Conservation (phyloP, 2,797 vertebrate species). For the Lophura swinhoii region DNA sequence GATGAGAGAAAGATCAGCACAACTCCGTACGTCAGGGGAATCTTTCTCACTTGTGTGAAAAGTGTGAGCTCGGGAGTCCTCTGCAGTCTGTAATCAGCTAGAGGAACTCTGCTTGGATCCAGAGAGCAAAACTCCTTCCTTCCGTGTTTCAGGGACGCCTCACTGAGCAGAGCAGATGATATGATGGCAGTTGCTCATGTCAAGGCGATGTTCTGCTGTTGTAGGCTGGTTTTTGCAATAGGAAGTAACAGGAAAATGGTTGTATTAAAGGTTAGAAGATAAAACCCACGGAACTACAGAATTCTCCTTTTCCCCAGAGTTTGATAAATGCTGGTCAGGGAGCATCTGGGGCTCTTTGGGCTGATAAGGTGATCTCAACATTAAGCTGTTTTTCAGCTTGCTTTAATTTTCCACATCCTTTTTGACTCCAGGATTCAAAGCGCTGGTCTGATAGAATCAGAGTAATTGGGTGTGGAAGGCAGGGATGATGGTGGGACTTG, state of each 20-base stretch:
- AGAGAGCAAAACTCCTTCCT: neutral
- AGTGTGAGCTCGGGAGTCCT: too few relatives aligned
- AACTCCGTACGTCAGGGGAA: too few relatives aligned
- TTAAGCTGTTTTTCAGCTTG: neutral
- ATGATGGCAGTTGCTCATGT: neutral
- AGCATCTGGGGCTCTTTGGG: neutral
- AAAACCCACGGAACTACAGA: neutral
- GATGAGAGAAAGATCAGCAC: too few relatives aligned
- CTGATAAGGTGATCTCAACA: neutral
- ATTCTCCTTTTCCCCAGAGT: neutral
- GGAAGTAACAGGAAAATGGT: neutral
- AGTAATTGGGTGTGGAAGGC: fast-evolving
- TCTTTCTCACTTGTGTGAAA: too few relatives aligned
- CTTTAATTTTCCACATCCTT: neutral
- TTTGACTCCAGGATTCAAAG: neutral
- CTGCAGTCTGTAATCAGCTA: neutral
- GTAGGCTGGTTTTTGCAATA: neutral
- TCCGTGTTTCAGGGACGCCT: neutral
- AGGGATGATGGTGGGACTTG: neutral
- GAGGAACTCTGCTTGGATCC: fast-evolving
- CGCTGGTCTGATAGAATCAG: neutral
- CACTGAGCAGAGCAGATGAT: neutral
- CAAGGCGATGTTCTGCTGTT: neutral
- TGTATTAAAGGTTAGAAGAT: neutral
- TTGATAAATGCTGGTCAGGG: neutral